Base-by-base conservation (phyloP, 2,797 vertebrate species). In the Danio jaintianensis region DNA sequence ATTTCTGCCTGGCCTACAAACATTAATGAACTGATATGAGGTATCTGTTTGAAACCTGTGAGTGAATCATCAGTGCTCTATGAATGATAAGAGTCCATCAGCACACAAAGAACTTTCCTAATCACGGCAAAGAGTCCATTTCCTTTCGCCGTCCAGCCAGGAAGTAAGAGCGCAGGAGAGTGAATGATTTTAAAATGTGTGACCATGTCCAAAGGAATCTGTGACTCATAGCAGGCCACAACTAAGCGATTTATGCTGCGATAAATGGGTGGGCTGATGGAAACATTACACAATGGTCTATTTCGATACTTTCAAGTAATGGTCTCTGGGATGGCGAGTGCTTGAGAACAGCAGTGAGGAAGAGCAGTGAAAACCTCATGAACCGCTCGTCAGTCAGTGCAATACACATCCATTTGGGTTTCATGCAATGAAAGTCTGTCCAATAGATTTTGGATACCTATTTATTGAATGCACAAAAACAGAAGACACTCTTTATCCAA, bases 401-500 rank as follows among this genome's bases (percentile, higher is more conserved):
- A 69, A 77, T 73, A 85, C 80, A 84, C 73, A 73, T 86, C 79
- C 76, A 88, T 74, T 70, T 79, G 74, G 75, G 73, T 72, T 85
- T 79, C 74, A 84, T 82, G 84, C 81, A 74, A 76, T 13, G 43
- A 82, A 81, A 85, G 53, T 69, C 82, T 66, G 69, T 72, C 63
- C 18, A 47, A 13, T 81, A 83, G 83, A 82, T 86, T 87, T 89
- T 86, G 78, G 82, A 70, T 29, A 29, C 61, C 78, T 81, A 48
- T 82, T 84, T 75, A 77, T 80, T 86, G 77, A 86, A 82, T 83
- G 86, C 79, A 76, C 29, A 53, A 10, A 42, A 56, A 58, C n/a
- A 20, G 11, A 36, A 38, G 22, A 59, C 42, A 66, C 6, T 13
- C 10, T 76, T 69, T 7, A 36, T 16, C 52, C 63, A 66, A 50